Evolutionary conservation across 2,888 invertebrate species (phyloP).

Genomic region (Eristalis intricaria): DNA sequence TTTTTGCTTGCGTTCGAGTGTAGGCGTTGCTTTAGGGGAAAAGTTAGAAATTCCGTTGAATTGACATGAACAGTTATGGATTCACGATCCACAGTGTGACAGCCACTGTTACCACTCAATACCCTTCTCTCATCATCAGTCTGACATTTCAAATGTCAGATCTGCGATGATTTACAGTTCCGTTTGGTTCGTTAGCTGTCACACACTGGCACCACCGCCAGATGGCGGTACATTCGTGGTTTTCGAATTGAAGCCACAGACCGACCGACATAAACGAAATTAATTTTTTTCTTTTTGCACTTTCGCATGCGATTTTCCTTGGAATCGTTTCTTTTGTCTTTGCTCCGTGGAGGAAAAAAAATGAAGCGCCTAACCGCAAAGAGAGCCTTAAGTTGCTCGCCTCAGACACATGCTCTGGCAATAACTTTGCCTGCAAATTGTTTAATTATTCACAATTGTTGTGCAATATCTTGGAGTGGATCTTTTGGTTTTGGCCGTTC

Average conservation of each 20-base stretch:
- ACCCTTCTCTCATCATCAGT: neutral
- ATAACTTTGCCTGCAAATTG: conserved; percentile 44
- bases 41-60: too few relatives aligned
- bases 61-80: neutral
- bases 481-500: neutral
- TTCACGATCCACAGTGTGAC: neutral
- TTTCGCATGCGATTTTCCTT: conserved; percentile 46
- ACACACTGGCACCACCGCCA: conserved; percentile 30
- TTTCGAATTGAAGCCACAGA: conserved; percentile 59
- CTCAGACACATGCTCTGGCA: conserved; percentile 55
- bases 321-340: conserved; percentile 34
- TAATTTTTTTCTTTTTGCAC: conserved; percentile 40
- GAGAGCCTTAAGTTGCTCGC: conserved; percentile 44
- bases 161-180: conserved; percentile 61
- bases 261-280: conserved; percentile 45
- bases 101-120: neutral
- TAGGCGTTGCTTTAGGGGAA: too few relatives aligned
- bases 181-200: neutral
- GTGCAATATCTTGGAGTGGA: conserved; percentile 45
- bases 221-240: conserved; percentile 66
- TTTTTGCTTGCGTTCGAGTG: neutral
- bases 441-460: conserved; percentile 64
- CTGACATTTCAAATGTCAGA: neutral
- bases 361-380: conserved; percentile 61
- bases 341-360: neutral